These are phyloP conservation scores for Rambutsinella grinnellia DNA, from an alignment of 2,888 invertebrate species.

Conservation along the genomic window DNA sequence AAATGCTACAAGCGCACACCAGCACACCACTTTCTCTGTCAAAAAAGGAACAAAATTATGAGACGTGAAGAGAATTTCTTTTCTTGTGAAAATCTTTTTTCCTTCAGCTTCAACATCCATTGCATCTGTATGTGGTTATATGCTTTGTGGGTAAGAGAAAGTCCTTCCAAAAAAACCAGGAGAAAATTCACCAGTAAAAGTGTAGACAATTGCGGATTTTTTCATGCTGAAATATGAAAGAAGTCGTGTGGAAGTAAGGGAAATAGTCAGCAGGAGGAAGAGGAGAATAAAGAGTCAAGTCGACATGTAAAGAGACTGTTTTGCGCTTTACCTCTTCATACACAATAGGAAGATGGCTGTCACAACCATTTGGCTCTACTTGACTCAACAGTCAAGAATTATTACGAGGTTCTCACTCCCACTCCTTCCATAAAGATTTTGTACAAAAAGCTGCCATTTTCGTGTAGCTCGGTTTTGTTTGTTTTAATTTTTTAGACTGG, in stretches of 20 bases:
- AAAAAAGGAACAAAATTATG: neutral
- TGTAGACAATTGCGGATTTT: conserved; percentile 10
- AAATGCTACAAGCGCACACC: neutral
- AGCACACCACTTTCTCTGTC: neutral
- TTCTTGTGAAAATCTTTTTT: no score
- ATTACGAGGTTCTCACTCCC: conserved; percentile 23
- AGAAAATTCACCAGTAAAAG: neutral
- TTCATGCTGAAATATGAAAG: conserved; percentile 20
- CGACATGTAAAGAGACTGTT: neutral
- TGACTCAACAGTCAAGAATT: conserved; percentile 18
- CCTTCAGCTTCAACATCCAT: no score
- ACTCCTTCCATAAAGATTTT: neutral
- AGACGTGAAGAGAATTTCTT: conserved; percentile 5
- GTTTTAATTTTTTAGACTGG: neutral
- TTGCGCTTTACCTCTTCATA: neutral
- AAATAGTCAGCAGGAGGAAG: neutral
- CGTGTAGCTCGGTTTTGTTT: neutral
- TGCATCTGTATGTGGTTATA: no score
- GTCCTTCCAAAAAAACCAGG: no score
- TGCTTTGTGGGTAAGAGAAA: no score
- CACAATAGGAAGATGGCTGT: neutral
- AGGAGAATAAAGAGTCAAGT: neutral
- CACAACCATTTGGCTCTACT: conserved; percentile 32
- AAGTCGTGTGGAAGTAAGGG: conserved; percentile 1
- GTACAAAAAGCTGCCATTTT: neutral